These are phyloP conservation scores for Xylocampa areola DNA, from an alignment of 2,888 invertebrate species.

Conservation along the genomic window DNA sequence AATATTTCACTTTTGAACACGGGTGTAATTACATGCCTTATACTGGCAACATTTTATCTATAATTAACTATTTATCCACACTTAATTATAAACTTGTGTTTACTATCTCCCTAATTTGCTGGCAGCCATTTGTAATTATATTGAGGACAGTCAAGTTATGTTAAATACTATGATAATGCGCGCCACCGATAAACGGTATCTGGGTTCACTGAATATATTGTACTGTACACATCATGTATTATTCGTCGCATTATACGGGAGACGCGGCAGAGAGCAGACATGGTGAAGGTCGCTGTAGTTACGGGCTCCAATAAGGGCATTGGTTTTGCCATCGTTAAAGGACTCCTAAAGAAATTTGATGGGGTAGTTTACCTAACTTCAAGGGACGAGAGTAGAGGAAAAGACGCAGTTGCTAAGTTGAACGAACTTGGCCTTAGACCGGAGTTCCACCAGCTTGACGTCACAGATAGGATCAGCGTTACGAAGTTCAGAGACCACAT, in stretches of 20 bases:
- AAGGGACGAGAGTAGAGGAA: slow-evolving; percentile 69
- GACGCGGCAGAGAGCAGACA: slow-evolving; percentile 9
- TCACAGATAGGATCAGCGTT: slow-evolving; percentile 84
- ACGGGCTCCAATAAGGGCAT: slow-evolving; percentile 92
- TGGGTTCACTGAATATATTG: background rate
- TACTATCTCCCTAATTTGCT: slow-evolving; percentile 17
- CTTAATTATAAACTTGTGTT: slow-evolving; percentile 30
- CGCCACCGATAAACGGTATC: slow-evolving; percentile 16
- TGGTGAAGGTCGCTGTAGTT: slow-evolving; percentile 75
- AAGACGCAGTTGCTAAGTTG: slow-evolving; percentile 63
- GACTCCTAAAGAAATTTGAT: slow-evolving; percentile 89
- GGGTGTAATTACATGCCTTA: background rate
- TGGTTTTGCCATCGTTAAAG: slow-evolving; percentile 90
- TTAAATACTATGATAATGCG: slow-evolving; percentile 19
- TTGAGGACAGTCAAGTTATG: slow-evolving; percentile 8
- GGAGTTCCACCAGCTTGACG: slow-evolving; percentile 57
- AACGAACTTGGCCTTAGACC: slow-evolving; percentile 60
- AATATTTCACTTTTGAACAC: slow-evolving; percentile 6
- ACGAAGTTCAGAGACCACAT: slow-evolving; percentile 89
- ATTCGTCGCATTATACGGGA: slow-evolving; percentile 10
- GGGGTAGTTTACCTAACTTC: slow-evolving; percentile 89
- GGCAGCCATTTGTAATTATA: slow-evolving; percentile 29
- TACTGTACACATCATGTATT: background rate
- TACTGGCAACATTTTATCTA: background rate
- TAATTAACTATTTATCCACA: slow-evolving; percentile 22